phyloP scores from a whole-genome alignment of 2,113 vertebrate genomes.

The Lophotis ruficrista region DNA sequence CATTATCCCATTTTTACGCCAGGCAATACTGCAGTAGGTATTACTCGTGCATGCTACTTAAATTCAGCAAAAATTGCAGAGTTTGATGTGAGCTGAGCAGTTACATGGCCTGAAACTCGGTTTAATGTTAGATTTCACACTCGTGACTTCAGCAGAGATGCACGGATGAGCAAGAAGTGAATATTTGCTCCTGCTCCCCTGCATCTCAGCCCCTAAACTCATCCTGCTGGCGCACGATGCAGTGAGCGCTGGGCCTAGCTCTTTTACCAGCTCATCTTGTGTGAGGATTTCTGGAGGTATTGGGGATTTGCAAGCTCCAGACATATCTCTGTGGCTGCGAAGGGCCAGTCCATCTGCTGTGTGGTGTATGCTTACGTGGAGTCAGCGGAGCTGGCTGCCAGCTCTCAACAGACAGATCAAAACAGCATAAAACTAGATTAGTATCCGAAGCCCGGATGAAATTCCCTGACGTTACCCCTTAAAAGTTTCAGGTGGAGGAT shows the following conservation, averaged over 20 bases:
- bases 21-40: neutral
- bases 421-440: slow-evolving; percentile 60
- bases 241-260: neutral
- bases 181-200: neutral
- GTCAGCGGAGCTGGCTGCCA: neutral
- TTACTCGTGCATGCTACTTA: neutral
- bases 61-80: neutral
- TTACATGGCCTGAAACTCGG: neutral
- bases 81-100: neutral
- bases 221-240: rapidly evolving
- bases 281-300: neutral
- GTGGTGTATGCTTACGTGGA: neutral
- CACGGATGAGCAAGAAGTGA: neutral
- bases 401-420: slow-evolving; percentile 51
- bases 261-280: neutral
- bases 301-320: neutral
- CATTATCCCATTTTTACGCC: neutral
- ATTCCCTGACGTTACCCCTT: slow-evolving; percentile 63
- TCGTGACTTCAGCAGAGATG: rapidly evolving
- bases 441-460: slow-evolving; percentile 51
- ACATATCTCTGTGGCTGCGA: neutral
- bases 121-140: neutral
- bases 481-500: slow-evolving; percentile 70
- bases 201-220: neutral
- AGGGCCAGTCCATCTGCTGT: neutral